Evolutionary conservation across 2,113 vertebrate genomes (phyloP), one percentile per base, ranked within the genome.

Genomic region (Penelope pileata): DNA sequence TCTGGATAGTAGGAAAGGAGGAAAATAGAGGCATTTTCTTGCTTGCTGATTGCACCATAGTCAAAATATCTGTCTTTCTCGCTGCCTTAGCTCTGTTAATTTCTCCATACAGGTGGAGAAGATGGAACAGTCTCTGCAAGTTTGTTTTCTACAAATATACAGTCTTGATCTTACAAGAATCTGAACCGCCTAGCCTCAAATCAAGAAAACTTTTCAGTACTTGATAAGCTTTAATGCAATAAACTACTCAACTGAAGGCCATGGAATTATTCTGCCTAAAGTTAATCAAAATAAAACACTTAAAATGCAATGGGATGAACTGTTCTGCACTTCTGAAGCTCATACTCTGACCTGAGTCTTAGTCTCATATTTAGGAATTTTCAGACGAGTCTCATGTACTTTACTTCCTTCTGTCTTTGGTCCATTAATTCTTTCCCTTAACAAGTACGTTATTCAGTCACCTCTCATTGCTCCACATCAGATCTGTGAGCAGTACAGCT

Each of bases 401-500:
- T 85, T 83, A 85, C 50, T 67, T 83, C 56, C 88, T 86, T 97
- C 90, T 80, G 42, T 95, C 95, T 94, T 45, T 26, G 93, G 79
- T 40, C 36, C 34, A 74, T 91, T 76, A 86, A 76, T 81, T 91
- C 64, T 67, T 75, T 92, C 86, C n/a, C 50, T 93, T 94, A 95
- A 94, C 38, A 70, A 83, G 56, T n/a, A 64, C 66, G 43, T 90
- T 82, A 82, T 59, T 82, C 59, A 95, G 84, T 62, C 70, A 90
- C 75, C 77, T 95, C 93, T 76, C 56, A 76, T 82, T 97, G 95
- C 63, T 69, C 91, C 9, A 2, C 24, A 82, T 36, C 67, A 94
- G 75, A 94, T 90, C 88, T 94, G 69, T 48, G 94, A 86, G 40
- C 82, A 93, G 76, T 63, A 53, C 23, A 93, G 90, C 87, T 97